Conservation (phyloP, 2,888 invertebrate species). For the Ophion costatus region DNA sequence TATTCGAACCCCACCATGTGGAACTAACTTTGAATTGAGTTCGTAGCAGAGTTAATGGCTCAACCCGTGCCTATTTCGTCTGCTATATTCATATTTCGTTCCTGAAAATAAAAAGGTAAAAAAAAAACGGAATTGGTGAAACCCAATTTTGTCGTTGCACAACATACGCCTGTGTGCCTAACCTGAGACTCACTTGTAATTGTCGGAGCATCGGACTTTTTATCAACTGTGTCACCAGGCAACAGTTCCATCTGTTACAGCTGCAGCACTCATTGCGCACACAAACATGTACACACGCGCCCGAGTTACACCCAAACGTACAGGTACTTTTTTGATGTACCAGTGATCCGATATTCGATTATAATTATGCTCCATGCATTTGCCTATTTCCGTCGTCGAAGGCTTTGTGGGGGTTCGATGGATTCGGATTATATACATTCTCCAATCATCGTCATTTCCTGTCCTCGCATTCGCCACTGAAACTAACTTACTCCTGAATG, state of each 20-base stretch:
- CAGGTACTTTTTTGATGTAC: constrained; percentile 37
- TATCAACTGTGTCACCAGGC: constrained; percentile 3
- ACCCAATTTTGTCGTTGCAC: constrained; percentile 2
- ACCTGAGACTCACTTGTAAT: constrained; percentile 25
- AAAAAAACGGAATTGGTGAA: neutral
- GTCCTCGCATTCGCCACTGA: neutral
- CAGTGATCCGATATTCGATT: constrained; percentile 48
- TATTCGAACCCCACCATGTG: neutral
- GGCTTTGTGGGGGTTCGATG: constrained; percentile 49
- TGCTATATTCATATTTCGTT: neutral
- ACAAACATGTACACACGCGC: neutral
- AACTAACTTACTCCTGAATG: neutral
- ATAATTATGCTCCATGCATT: constrained; percentile 35
- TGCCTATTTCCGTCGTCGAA: constrained; percentile 26
- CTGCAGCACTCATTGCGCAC: constrained; percentile 26
- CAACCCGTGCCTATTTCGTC: neutral
- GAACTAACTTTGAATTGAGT: constrained; percentile 6
- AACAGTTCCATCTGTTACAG: neutral
- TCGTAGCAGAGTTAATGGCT: neutral
- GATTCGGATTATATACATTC: constrained; percentile 44
- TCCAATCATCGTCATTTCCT: constrained; percentile 15
- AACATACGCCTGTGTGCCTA: constrained; percentile 9
- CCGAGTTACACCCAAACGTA: neutral
- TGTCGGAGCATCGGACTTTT: constrained; percentile 34
- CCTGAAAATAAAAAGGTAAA: neutral